A percentile compares a stretch with the other conserved stretches of the same genome.
phyloP scores from a whole-genome alignment of 2,888 invertebrate genomes.

The Limnephilus rhombicus region DNA sequence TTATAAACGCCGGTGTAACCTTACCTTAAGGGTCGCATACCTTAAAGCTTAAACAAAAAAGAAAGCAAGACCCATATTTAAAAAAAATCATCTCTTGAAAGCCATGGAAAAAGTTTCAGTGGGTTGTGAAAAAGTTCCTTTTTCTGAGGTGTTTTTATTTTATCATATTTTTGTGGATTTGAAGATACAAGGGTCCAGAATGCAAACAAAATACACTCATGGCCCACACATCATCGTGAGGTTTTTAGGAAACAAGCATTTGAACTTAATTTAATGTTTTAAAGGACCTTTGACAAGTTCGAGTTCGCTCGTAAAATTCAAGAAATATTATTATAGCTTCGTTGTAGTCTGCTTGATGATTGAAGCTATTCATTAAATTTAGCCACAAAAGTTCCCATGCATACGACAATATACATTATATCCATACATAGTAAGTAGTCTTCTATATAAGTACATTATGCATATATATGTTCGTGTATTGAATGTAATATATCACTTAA shows the following conservation, averaged over 20 bases:
- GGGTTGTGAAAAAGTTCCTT: neutral
- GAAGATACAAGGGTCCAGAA: neutral
- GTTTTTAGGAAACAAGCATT: neutral
- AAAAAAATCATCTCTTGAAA: neutral
- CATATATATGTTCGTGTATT: no score
- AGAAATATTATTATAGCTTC: neutral
- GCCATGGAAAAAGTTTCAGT: neutral
- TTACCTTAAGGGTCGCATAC: constrained; percentile 7
- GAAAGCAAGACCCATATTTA: neutral
- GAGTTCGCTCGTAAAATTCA: neutral
- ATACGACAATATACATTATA: neutral
- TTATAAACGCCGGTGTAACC: constrained; percentile 38
- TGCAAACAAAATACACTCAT: constrained; percentile 11
- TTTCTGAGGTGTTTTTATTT: neutral
- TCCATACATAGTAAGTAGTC: no score
- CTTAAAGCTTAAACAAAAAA: neutral
- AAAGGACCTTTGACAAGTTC: neutral
- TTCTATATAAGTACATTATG: no score
- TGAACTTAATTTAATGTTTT: constrained; percentile 2
- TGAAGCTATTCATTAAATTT: neutral
- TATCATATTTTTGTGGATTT: neutral
- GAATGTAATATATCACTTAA: no score
- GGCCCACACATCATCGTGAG: neutral
- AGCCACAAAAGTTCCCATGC: neutral
- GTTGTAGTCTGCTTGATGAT: neutral